These are phyloP conservation scores for Leptosomus discolor DNA, from an alignment of 2,113 vertebrate species.

Conservation along the genomic window DNA sequence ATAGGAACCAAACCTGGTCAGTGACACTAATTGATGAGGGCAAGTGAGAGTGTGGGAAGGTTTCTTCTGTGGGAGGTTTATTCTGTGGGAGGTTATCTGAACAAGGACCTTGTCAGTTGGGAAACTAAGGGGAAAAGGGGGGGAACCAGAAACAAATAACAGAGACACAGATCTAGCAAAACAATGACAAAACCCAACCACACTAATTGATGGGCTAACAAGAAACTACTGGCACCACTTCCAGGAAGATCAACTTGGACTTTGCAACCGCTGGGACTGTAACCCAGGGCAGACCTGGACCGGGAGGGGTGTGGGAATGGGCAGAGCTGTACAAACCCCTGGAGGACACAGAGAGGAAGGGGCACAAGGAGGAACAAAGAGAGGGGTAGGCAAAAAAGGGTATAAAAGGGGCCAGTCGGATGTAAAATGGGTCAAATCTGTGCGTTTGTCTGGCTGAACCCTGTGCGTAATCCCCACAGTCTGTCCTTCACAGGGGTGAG, in stretches of 20 bases:
- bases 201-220: neutral
- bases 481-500: neutral
- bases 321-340: neutral
- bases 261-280: neutral
- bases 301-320: neutral
- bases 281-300: neutral
- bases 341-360: neutral
- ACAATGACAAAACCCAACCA: neutral
- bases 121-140: neutral
- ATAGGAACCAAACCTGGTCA: neutral
- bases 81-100: neutral
- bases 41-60: neutral
- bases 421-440: rapidly evolving
- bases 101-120: neutral
- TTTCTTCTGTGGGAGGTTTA: no score
- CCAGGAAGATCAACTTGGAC: neutral
- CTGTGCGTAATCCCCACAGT: neutral
- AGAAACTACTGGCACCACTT: neutral
- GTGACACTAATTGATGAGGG: no score
- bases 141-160: neutral
- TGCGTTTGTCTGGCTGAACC: neutral
- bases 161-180: neutral
- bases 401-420: neutral
- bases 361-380: neutral
- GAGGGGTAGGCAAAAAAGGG: neutral